Evolutionary conservation across 1,140 invertebrate species (phyloP).

Genomic region (Orius laevigatus): DNA sequence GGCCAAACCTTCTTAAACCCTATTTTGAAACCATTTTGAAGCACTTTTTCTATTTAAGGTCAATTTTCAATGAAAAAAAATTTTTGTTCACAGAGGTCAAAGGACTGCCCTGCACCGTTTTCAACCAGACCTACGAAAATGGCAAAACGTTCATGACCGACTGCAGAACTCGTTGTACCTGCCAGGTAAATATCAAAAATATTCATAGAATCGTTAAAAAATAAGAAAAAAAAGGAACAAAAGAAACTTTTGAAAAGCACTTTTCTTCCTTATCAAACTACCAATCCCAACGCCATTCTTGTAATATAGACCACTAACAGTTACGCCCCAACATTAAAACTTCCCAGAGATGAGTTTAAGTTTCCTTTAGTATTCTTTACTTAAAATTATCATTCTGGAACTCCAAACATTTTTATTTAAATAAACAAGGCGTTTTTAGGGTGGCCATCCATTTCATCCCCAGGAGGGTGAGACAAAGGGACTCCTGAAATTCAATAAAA

Average conservation of each 20-base stretch:
- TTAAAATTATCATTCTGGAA: too few species aligned
- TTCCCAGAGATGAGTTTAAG: too few species aligned
- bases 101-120: conserved; percentile 28
- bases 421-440: too few species aligned
- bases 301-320: too few species aligned
- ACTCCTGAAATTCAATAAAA: too few species aligned
- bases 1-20: too few species aligned
- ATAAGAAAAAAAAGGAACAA: neutral
- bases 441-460: too few species aligned
- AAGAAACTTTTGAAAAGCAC: neutral
- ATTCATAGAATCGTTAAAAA: neutral
- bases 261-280: neutral
- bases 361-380: too few species aligned
- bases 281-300: too few species aligned
- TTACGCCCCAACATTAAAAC: too few species aligned
- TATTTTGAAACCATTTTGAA: neutral
- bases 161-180: conserved; percentile 36
- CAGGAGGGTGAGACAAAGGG: too few species aligned
- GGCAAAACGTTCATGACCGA: conserved; percentile 35
- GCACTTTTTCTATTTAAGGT: neutral
- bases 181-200: conserved; percentile 26
- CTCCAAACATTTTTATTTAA: too few species aligned
- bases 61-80: neutral
- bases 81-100: conserved; percentile 22
- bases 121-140: conserved; percentile 32